Conservation (phyloP, 2,888 invertebrate genomes). For the Pseudanteris insignis region DNA sequence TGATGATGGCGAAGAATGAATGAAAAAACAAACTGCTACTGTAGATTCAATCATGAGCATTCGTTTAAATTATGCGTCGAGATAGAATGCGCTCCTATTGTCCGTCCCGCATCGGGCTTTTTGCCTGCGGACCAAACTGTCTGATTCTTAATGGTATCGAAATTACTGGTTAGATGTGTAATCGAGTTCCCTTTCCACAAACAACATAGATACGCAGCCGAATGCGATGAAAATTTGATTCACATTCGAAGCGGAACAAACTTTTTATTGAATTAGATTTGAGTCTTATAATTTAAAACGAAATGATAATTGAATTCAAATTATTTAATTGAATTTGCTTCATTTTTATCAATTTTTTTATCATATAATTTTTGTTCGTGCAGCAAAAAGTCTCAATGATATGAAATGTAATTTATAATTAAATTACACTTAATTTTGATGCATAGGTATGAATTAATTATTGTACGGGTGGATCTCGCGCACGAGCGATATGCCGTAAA, state of each 20-base stretch:
- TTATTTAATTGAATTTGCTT: too few relatives aligned
- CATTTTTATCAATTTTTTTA: too few relatives aligned
- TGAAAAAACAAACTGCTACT: constrained; percentile 50
- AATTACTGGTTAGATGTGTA: constrained; percentile 64
- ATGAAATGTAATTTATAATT: too few relatives aligned
- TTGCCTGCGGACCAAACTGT: constrained; percentile 52
- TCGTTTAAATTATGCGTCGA: constrained; percentile 57
- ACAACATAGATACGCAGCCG: constrained; percentile 37
- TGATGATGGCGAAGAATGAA: constrained; percentile 32
- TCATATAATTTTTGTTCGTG: too few relatives aligned
- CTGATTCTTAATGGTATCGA: constrained; percentile 62
- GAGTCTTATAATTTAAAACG: too few relatives aligned
- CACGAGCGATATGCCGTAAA: constrained; percentile 17
- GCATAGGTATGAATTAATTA: too few relatives aligned
- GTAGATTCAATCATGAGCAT: constrained; percentile 56
- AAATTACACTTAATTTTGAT: too few relatives aligned
- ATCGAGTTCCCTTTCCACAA: constrained; percentile 64
- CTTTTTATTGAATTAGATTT: too few relatives aligned
- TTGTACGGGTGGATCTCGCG: constrained; percentile 27
- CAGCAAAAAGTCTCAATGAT: too few relatives aligned
- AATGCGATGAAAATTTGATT: constrained; percentile 1
- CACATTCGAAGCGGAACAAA: too few relatives aligned
- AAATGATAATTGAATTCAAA: too few relatives aligned
- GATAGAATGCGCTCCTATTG: constrained; percentile 54
- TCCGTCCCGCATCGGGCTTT: constrained; percentile 49